Conservation (phyloP, 1,140 invertebrate species). For the Papilio dardanus region DNA sequence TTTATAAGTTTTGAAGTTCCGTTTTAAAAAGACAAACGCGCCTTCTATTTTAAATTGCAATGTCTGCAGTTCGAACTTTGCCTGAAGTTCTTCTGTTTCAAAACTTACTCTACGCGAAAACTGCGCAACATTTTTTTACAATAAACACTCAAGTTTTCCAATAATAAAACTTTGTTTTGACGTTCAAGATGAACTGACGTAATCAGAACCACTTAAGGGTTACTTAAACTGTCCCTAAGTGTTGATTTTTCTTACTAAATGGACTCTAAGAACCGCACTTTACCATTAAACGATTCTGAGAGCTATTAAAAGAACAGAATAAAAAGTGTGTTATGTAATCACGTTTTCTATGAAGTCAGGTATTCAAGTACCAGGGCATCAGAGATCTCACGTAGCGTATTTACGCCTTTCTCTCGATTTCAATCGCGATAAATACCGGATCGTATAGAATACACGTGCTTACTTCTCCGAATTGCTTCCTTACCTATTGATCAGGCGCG, state of each 20-base stretch:
- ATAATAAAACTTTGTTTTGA: not conserved
- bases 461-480: not conserved
- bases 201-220: not conserved
- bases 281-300: too few species aligned
- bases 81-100: not conserved
- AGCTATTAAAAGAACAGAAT: too few species aligned
- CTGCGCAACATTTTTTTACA: constrained; percentile 5
- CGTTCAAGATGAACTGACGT: not conserved
- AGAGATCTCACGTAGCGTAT: constrained; percentile 49
- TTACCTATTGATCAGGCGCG: not conserved
- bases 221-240: not conserved
- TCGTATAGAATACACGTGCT: constrained; percentile 35
- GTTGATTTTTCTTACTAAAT: too few species aligned
- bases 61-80: constrained; percentile 22
- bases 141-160: not conserved
- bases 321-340: not conserved
- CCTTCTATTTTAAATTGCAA: constrained; percentile 38
- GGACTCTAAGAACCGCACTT: too few species aligned
- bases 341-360: not conserved
- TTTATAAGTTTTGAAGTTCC: constrained; percentile 36
- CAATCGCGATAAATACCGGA: constrained; percentile 46
- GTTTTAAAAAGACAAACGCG: constrained; percentile 32
- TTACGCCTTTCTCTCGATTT: constrained; percentile 49
- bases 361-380: constrained; percentile 2
- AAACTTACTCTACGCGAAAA: constrained; percentile 1